Base-by-base conservation (phyloP, 2,113 vertebrate genomes). In the Garra rufa region DNA sequence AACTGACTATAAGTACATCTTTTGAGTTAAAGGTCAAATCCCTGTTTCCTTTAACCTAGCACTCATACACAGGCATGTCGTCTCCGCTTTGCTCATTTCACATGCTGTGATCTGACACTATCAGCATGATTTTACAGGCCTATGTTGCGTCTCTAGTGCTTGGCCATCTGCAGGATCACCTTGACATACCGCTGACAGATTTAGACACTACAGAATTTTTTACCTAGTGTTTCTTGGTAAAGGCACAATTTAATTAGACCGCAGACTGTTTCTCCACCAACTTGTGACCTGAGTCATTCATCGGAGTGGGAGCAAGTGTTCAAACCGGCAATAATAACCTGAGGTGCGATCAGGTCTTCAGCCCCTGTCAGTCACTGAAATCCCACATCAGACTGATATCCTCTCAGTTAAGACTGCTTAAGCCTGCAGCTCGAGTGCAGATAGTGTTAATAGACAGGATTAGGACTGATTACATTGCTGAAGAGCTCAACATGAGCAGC, bases 381-480 rank as follows among this genome's bases (percentile, higher is more conserved):
- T 41, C 43, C 46, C 26, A n/a, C 34, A 69, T 80, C 55, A 73
- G 61, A 78, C 69, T 79, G 76, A 87, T 79, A 38, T n/a, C 26
- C 46, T 57, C 61, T 71, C 38, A 34, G 67, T 43, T 81, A 83
- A 34, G 48, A 30, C 34, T 38, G 82, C 46, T 55, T 76, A 80
- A 87, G 69, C 59, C 76, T 30, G 50, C 13, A 7, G 38, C 34
- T 63, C 34, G 46, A 75, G 44, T 43, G n/a, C 75, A 69, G 70
- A 52, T 24, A 46, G 77, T 82, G 83, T 70, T 71, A 82, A 70
- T 38, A 70, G 38, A 85, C 43, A 1, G 82, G 82, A 84, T 84
- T 84, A 84, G 41, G 59, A 69, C 38, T 77, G 74, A 78, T 84
- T 84, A 84, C 46, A 78, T 24, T 57, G 48, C 46, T 67, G 4